phyloP scores from a whole-genome alignment of 2,113 vertebrate species.

The Deroptyus accipitrinus region DNA sequence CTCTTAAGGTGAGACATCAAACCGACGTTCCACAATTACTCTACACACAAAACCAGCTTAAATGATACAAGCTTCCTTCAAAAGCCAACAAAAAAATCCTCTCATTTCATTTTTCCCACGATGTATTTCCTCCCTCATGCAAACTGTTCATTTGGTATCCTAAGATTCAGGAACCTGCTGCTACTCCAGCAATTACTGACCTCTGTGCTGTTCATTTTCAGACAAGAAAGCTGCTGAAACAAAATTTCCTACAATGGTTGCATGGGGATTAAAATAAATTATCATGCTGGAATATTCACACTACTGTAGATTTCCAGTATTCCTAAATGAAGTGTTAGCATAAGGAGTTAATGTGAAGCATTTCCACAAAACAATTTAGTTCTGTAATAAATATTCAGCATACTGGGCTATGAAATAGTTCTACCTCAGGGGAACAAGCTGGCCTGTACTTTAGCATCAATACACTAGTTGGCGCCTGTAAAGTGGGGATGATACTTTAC shows the following conservation, averaged over 20 bases:
- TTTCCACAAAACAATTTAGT: neutral
- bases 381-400: constrained; percentile 28
- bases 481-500: neutral
- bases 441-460: neutral
- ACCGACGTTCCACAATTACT: neutral
- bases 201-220: constrained; percentile 31
- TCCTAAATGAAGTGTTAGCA: constrained; percentile 31
- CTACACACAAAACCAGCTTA: neutral
- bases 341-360: constrained; percentile 18
- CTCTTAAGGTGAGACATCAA: neutral
- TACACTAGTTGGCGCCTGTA: neutral
- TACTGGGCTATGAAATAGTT: neutral
- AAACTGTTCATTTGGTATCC: neutral
- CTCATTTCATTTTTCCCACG: neutral
- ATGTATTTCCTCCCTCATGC: neutral
- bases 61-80: neutral
- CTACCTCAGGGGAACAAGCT: neutral
- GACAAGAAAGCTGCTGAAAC: constrained; percentile 40
- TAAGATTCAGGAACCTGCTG: constrained; percentile 42
- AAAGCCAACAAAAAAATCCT: neutral
- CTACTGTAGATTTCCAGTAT: constrained; percentile 21
- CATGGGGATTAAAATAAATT: constrained; percentile 39
- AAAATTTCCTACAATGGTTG: constrained; percentile 35
- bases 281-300: neutral
- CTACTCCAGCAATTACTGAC: constrained; percentile 56